A percentile compares a stretch with the other conserved stretches of the same genome.
These are phyloP conservation scores for Oophaga pumilio DNA, from an alignment of 2,113 vertebrate species.

Conservation along the genomic window DNA sequence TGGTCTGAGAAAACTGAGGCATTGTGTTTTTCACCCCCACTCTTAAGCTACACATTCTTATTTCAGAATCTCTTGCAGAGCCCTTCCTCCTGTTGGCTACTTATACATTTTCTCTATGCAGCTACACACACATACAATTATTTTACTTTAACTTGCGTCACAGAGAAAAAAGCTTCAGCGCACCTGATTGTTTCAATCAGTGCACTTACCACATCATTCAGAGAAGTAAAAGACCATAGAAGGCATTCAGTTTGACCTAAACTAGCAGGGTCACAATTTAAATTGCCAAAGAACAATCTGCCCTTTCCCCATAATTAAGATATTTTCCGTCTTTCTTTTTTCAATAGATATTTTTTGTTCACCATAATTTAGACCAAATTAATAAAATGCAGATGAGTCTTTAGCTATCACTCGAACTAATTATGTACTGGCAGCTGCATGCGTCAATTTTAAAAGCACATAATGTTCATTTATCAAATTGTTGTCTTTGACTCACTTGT, in stretches of 20 bases:
- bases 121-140: conserved; percentile 58
- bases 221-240: neutral
- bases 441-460: conserved; percentile 9
- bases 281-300: conserved; percentile 8
- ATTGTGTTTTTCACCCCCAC: conserved; percentile 41
- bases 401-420: neutral
- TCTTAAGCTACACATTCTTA: conserved; percentile 45
- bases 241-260: conserved; percentile 11
- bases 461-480: conserved; percentile 14
- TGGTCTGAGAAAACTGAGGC: neutral
- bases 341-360: conserved; percentile 9
- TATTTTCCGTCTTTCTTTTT: neutral
- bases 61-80: conserved; percentile 44
- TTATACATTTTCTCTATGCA: conserved; percentile 44
- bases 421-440: conserved; percentile 11
- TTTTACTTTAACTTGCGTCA: conserved; percentile 54
- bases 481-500: neutral
- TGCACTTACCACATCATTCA: neutral
- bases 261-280: neutral
- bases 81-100: conserved; percentile 44
- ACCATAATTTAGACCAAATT: neutral
- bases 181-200: neutral
- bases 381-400: conserved; percentile 24
- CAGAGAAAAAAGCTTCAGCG: conserved; percentile 35
- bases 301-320: conserved; percentile 8